Conservation (phyloP, 2,113 vertebrate genomes). For the Hepsetus odoe region DNA sequence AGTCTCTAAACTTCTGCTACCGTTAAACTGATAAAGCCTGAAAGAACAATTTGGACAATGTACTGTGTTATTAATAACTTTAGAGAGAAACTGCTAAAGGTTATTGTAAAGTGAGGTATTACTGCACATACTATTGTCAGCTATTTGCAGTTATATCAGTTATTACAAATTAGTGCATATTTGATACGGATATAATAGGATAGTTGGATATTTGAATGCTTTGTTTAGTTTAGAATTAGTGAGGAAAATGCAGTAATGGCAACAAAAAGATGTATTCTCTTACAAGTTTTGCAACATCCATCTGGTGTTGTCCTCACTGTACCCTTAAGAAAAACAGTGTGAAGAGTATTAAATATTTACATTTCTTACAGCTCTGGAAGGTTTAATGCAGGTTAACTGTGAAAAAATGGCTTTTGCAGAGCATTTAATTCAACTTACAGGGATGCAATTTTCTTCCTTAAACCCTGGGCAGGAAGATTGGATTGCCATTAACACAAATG, state of each 20-base stretch:
- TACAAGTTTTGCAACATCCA: conserved; percentile 77
- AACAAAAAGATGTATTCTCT: conserved; percentile 53
- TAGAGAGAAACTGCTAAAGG: no score
- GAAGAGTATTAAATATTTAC: not conserved
- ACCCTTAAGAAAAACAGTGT: conserved; percentile 63
- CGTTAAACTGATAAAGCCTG: no score
- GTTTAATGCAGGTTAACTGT: not conserved
- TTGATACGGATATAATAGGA: no score
- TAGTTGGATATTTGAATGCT: no score
- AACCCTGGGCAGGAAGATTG: conserved; percentile 60
- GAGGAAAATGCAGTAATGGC: not conserved
- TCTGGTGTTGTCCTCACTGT: conserved; percentile 63
- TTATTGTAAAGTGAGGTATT: no score
- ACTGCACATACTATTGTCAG: no score
- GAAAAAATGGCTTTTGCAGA: not conserved
- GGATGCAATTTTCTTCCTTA: conserved; percentile 60
- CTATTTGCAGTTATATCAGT: no score
- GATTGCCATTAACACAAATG: conserved; percentile 36
- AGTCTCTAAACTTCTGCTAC: no score
- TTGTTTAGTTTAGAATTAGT: no score
- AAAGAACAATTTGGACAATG: not conserved
- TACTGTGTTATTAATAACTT: no score
- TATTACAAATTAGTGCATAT: no score
- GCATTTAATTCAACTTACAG: conserved; percentile 66
- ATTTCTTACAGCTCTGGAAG: not conserved